Percentiles rank a stretch among this genome's conserved stretches.
Conservation (phyloP, 2,113 vertebrate species). For the Cyphomyrus discorhynchus region DNA sequence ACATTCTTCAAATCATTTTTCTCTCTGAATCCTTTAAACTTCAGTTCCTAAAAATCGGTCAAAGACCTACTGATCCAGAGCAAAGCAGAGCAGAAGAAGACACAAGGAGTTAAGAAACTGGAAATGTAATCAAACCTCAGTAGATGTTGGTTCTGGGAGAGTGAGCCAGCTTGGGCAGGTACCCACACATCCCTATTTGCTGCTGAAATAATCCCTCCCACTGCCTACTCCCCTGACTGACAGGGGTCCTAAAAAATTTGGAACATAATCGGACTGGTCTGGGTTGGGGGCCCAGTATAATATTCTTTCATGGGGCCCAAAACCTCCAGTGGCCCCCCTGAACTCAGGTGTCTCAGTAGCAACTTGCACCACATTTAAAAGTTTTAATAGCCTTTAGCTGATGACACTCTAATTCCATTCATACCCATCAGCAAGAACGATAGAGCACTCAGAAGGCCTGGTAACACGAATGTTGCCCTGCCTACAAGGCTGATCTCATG, state of each 20-base stretch:
- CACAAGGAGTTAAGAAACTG: neutral
- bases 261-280: neutral
- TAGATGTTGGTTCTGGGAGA: neutral
- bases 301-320: neutral
- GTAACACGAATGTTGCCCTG: slow-evolving; percentile 11
- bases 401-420: neutral
- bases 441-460: neutral
- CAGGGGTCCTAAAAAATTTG: neutral
- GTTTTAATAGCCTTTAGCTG: neutral
- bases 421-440: neutral
- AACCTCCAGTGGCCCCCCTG: neutral
- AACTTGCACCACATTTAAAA: neutral
- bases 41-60: neutral
- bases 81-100: neutral
- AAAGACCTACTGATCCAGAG: neutral
- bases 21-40: neutral
- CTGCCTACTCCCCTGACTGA: neutral
- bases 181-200: neutral
- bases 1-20: neutral
- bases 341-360: neutral
- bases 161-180: neutral
- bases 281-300: neutral
- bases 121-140: neutral
- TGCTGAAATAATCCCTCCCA: neutral
- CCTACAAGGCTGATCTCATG: slow-evolving; percentile 17